Conservation (phyloP, 2,888 invertebrate genomes). For the Heteromurus nitidus region DNA sequence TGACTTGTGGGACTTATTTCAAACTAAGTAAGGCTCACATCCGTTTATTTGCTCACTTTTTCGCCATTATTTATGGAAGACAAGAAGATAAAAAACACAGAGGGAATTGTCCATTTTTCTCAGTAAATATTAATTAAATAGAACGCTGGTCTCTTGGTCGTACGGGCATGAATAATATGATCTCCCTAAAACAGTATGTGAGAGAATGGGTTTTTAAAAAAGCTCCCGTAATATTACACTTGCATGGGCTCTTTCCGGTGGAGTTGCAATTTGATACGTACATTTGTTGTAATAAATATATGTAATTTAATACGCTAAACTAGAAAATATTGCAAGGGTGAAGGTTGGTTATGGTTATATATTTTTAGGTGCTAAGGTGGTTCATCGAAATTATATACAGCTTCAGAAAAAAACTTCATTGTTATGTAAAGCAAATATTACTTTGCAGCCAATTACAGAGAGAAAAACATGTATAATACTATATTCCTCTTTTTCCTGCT, state of each 20-base stretch:
- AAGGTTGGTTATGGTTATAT: not conserved
- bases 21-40: constrained; percentile 39
- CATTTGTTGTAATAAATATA: not conserved
- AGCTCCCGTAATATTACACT: not conserved
- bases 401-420: no score
- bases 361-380: no score
- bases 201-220: not conserved
- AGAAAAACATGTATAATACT: no score
- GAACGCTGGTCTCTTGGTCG: constrained; percentile 29
- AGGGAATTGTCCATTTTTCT: constrained; percentile 31
- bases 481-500: no score
- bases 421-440: no score
- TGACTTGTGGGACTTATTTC: constrained; percentile 35
- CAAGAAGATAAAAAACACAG: not conserved
- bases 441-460: no score
- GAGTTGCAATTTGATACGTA: not conserved
- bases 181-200: constrained; percentile 26
- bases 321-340: not conserved
- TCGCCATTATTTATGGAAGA: constrained; percentile 55
- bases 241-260: not conserved
- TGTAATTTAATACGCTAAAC: not conserved
- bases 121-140: constrained; percentile 1
- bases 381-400: no score
- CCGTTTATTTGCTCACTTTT: constrained; percentile 60
- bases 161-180: not conserved